Conservation (phyloP, 2,113 vertebrate species). For the Anthoscopus minutus region DNA sequence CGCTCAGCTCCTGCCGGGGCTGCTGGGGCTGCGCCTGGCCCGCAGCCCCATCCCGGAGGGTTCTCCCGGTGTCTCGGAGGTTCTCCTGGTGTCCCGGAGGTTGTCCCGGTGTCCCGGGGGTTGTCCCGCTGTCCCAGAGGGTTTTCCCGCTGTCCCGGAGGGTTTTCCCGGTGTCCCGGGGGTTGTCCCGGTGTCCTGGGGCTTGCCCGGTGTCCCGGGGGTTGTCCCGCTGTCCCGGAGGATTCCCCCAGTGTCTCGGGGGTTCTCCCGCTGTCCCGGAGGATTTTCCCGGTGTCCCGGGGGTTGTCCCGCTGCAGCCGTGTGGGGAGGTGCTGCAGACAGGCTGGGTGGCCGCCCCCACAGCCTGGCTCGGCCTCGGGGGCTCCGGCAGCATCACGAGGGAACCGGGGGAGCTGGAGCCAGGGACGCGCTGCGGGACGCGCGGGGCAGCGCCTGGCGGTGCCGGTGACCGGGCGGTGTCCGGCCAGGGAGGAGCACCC, state of each 20-base stretch:
- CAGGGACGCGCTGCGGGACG: fast-evolving
- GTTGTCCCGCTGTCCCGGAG: fast-evolving
- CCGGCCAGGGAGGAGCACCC: neutral
- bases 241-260: neutral
- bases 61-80: neutral
- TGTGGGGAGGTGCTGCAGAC: neutral
- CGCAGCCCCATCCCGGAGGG: fast-evolving
- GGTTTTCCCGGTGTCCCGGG: neutral
- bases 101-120: neutral
- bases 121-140: too few species aligned
- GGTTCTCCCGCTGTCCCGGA: too few species aligned
- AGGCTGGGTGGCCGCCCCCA: neutral
- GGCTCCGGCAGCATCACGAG: neutral
- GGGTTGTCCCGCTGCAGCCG: fast-evolving
- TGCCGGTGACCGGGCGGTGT: fast-evolving
- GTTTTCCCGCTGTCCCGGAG: fast-evolving
- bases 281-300: neutral
- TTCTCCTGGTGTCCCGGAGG: neutral
- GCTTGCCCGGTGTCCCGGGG: too few species aligned
- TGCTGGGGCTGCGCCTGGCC: fast-evolving
- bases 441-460: fast-evolving
- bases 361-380: neutral
- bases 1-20: fast-evolving
- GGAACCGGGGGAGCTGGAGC: neutral
- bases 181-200: neutral